These are phyloP conservation scores for Sepioteuthis lessoniana DNA, from an alignment of 2,888 invertebrate genomes.

Conservation along the genomic window DNA sequence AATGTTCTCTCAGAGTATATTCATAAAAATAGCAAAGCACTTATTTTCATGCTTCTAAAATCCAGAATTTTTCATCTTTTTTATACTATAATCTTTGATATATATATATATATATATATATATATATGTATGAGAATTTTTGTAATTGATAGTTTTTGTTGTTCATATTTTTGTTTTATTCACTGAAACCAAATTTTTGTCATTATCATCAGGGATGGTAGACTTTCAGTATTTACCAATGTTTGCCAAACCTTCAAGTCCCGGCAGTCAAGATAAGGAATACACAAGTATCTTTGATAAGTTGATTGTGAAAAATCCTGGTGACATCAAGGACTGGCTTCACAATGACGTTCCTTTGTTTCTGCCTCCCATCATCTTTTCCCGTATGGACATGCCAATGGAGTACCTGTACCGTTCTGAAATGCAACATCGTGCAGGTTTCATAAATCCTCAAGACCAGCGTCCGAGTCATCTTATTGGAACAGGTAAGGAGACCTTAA, in stretches of 20 bases:
- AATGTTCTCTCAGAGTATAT: no score
- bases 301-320: slow-evolving; percentile 58
- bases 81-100: no score
- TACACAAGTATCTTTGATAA: slow-evolving; percentile 63
- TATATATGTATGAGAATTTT: no score
- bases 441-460: slow-evolving; percentile 57
- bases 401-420: slow-evolving; percentile 70
- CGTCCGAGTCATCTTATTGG: slow-evolving; percentile 65
- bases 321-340: slow-evolving; percentile 77
- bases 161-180: no score
- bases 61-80: no score
- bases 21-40: no score
- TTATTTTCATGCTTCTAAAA: no score
- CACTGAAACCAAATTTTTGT: neutral
- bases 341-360: slow-evolving; percentile 80
- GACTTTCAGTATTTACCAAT: slow-evolving; percentile 95
- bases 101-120: no score
- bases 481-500: slow-evolving; percentile 58
- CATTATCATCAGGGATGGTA: slow-evolving; percentile 81
- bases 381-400: slow-evolving; percentile 82
- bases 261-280: neutral
- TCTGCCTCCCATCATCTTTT: slow-evolving; percentile 86
- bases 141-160: no score
- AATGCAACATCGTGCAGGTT: slow-evolving; percentile 58
- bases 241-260: slow-evolving; percentile 54